Conservation (phyloP, 2,797 vertebrate species). For the Enteromius trimaculatus region DNA sequence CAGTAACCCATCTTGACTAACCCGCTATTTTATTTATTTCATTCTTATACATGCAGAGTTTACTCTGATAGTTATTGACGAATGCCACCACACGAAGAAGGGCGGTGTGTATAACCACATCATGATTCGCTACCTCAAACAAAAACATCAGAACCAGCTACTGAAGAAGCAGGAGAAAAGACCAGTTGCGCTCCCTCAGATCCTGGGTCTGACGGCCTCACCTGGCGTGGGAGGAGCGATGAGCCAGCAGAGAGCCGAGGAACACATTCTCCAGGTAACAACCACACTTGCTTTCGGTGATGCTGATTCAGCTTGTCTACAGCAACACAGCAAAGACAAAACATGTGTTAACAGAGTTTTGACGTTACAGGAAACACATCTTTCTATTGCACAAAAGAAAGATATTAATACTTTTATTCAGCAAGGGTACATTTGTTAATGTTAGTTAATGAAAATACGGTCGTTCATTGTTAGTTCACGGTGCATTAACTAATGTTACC, state of each 20-base stretch:
- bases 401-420: no score
- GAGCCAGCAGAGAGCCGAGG: constrained; percentile 80
- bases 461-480: no score
- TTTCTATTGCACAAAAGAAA: neutral
- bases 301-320: neutral
- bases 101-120: constrained; percentile 93
- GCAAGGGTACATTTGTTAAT: no score
- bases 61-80: constrained; percentile 91
- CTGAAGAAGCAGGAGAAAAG: constrained; percentile 79
- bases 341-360: neutral
- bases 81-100: constrained; percentile 97
- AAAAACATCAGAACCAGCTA: constrained; percentile 83
- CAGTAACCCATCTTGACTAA: neutral
- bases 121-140: constrained; percentile 91
- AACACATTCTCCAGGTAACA: constrained; percentile 92
- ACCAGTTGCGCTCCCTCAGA: constrained; percentile 83
- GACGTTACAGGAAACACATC: neutral
- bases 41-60: constrained; percentile 77
- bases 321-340: neutral
- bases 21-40: rapidly evolving
- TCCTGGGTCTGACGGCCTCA: constrained; percentile 93
- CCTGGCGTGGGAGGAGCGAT: constrained; percentile 92
- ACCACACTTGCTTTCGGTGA: neutral
- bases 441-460: no score
- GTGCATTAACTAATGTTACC: no score